These are phyloP conservation scores for Bettongia penicillata DNA, from an alignment of 2,113 vertebrate genomes.

Conservation along the genomic window DNA sequence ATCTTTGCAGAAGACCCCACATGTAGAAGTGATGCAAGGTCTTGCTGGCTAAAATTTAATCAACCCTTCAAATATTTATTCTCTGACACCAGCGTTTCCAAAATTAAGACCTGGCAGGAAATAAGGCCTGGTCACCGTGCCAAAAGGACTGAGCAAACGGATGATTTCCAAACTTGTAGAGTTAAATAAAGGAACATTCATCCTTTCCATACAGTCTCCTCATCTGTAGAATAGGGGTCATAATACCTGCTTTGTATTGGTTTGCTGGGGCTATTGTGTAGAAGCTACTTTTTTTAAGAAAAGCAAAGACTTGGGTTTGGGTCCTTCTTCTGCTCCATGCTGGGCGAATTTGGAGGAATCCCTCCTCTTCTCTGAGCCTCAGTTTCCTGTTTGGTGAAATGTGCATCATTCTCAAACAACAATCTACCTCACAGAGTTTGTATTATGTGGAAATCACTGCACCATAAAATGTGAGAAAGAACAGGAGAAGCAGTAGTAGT, in stretches of 20 bases:
- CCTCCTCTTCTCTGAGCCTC: neutral
- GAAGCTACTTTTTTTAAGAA: neutral
- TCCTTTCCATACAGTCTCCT: neutral
- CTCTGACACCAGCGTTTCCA: neutral
- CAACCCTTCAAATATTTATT: neutral
- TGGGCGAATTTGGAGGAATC: neutral
- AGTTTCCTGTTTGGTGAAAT: neutral
- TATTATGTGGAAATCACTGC: neutral
- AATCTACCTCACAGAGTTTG: neutral
- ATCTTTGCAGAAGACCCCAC: neutral
- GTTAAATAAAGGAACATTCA: slow-evolving; percentile 3
- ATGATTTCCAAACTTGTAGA: neutral
- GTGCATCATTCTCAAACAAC: neutral
- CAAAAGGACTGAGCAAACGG: neutral
- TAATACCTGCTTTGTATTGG: neutral
- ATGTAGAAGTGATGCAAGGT: neutral
- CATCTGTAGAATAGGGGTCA: neutral
- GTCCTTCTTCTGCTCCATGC: neutral
- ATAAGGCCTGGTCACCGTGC: neutral
- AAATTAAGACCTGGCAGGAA: neutral
- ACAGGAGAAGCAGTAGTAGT: neutral
- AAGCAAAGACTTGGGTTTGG: neutral
- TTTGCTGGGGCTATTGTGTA: neutral
- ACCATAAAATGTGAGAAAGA: neutral
- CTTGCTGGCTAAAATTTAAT: neutral